Evolutionary conservation across 64 coral and sea anemone species (phyloP).

Genomic region (Hydrozoanthus tunicans): DNA sequence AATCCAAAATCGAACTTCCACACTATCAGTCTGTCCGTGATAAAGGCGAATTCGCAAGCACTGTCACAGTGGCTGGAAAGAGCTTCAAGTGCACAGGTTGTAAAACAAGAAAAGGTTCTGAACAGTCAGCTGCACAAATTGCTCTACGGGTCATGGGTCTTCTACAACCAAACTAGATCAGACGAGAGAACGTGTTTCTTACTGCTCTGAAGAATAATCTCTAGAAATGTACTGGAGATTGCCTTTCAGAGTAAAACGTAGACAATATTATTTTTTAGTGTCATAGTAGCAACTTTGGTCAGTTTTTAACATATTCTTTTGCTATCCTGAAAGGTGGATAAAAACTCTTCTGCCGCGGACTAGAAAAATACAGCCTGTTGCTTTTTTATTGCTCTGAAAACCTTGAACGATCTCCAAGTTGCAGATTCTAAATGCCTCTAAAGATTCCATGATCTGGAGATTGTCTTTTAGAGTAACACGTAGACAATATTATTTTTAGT

Average conservation of each 20-base stretch:
- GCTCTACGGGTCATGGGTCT: conserved; percentile 77
- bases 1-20: conserved; percentile 72
- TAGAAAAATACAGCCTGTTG: no score
- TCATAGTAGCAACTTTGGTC: no score
- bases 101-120: conserved; percentile 89
- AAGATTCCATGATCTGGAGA: not conserved
- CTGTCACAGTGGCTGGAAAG: conserved; percentile 70
- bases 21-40: conserved; percentile 73
- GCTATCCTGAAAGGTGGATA: no score
- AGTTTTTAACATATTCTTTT: no score
- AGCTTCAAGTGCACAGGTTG: conserved; percentile 60
- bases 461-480: not conserved
- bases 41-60: conserved; percentile 56
- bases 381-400: no score
- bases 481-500: no score
- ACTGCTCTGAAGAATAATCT: not conserved
- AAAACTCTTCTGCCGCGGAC: no score
- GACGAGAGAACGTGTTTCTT: not conserved
- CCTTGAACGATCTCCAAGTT: no score
- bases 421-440: no score
- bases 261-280: no score
- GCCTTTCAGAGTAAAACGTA: not conserved
- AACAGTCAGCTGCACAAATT: conserved; percentile 86
- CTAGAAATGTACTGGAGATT: not conserved
- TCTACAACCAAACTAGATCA: conserved; percentile 28